phyloP scores from a whole-genome alignment of 2,888 invertebrate genomes.

The Diloba caeruleocephala region DNA sequence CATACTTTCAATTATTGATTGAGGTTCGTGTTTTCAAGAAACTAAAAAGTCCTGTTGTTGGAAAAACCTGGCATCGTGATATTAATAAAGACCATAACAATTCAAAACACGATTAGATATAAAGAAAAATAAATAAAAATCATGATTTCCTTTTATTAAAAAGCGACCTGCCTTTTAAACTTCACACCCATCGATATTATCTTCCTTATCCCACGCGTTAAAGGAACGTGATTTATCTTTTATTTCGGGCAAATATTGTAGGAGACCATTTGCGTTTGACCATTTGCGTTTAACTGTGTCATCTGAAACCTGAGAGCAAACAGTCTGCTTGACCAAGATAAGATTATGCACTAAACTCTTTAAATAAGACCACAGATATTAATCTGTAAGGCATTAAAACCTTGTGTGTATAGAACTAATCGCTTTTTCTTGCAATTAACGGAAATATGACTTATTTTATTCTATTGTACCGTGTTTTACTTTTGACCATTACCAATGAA shows the following conservation, averaged over 20 bases:
- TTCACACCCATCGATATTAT: conserved; percentile 25
- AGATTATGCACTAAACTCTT: conserved; percentile 33
- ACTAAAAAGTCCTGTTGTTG: background rate
- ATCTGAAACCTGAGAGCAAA: conserved; percentile 65
- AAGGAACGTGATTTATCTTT: conserved; percentile 49
- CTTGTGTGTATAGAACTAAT: conserved; percentile 1
- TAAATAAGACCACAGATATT: conserved; percentile 16
- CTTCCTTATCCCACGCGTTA: conserved; percentile 25
- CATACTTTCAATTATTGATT: conserved; percentile 31
- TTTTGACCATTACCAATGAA: too few species aligned
- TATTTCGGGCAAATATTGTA: conserved; percentile 64
- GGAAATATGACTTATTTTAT: background rate
- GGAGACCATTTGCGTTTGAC: conserved; percentile 63
- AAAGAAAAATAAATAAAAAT: background rate
- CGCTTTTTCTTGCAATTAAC: conserved; percentile 1
- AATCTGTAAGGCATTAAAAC: conserved; percentile 3
- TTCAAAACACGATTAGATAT: too few species aligned
- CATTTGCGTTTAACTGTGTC: conserved; percentile 61
- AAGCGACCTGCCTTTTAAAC: too few species aligned
- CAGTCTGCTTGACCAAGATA: conserved; percentile 59
- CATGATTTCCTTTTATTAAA: conserved; percentile 6
- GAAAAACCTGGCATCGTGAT: too few species aligned
- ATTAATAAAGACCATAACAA: too few species aligned
- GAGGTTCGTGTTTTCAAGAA: conserved; percentile 17
- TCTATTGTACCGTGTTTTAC: too few species aligned